Conservation (phyloP, 2,888 invertebrate genomes). For the Aporophyla nigra region DNA sequence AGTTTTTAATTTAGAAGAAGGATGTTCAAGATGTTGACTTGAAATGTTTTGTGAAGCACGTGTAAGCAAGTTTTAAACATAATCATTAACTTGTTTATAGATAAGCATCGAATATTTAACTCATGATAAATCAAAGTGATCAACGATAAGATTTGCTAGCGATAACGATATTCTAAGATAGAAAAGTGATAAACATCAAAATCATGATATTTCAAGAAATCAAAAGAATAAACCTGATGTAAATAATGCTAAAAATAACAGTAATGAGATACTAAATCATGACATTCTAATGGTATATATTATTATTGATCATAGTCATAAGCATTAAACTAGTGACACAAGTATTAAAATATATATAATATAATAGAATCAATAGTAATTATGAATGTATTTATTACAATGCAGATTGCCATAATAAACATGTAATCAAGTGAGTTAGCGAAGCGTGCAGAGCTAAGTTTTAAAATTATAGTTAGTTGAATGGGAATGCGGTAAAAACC, state of each 20-base stretch:
- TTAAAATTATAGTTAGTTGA: slow-evolving; percentile 44
- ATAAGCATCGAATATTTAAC: slow-evolving; percentile 16
- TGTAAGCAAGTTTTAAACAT: slow-evolving; percentile 15
- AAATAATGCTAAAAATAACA: slow-evolving; percentile 8
- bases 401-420: slow-evolving; percentile 53
- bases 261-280: not conserved
- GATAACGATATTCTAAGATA: slow-evolving; percentile 4
- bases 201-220: not conserved
- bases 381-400: slow-evolving; percentile 54
- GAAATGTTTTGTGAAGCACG: slow-evolving; percentile 24
- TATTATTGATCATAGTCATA: not conserved
- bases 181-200: slow-evolving; percentile 4
- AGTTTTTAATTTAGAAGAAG: slow-evolving; percentile 40
- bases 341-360: slow-evolving; percentile 9
- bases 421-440: slow-evolving; percentile 50
- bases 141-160: not conserved
- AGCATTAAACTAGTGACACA: slow-evolving; percentile 6
- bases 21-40: slow-evolving; percentile 21
- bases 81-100: slow-evolving; percentile 10
- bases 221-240: not conserved
- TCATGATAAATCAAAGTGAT: slow-evolving; percentile 14
- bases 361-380: slow-evolving; percentile 53
- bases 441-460: slow-evolving; percentile 52
- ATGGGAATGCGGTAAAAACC: slow-evolving; percentile 52
- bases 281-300: not conserved